A percentile compares a stretch with the other conserved stretches of the same genome.
phyloP scores from a whole-genome alignment of 2,797 vertebrate genomes.

The Rhinichthys osculus region DNA sequence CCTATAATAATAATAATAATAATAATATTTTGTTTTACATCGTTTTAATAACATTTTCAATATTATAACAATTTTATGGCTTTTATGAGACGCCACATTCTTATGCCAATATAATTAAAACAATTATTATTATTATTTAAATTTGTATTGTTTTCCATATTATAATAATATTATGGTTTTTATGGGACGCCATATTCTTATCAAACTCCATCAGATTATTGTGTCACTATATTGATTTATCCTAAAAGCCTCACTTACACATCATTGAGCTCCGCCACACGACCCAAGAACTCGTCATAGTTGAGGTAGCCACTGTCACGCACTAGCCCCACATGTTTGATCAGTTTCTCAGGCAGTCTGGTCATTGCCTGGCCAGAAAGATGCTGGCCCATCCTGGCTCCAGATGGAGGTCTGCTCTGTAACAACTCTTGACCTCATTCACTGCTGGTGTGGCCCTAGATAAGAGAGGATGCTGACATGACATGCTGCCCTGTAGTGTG shows the following conservation, averaged over 20 bases:
- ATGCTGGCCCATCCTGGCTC: conserved; percentile 90
- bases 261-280: conserved; percentile 95
- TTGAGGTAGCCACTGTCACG: conserved; percentile 93
- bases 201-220: background rate
- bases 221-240: background rate
- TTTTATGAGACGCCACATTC: no score
- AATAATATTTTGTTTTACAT: background rate
- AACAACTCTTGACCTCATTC: conserved; percentile 65
- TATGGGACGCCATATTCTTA: background rate
- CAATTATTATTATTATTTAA: no score
- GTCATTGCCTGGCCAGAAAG: conserved; percentile 88
- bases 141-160: background rate
- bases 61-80: background rate
- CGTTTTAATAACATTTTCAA: background rate
- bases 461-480: background rate
- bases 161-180: background rate
- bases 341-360: conserved; percentile 95
- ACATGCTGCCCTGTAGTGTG: background rate
- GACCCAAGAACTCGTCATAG: conserved; percentile 95
- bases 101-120: no score
- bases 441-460: conserved; percentile 51
- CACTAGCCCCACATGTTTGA: conserved; percentile 88
- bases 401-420: conserved; percentile 54
- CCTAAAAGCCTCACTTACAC: conserved; percentile 81
- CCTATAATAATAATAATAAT: background rate